Evolutionary conservation across 2,888 invertebrate genomes (phyloP).

Genomic region (Psylliodes chrysocephalus): DNA sequence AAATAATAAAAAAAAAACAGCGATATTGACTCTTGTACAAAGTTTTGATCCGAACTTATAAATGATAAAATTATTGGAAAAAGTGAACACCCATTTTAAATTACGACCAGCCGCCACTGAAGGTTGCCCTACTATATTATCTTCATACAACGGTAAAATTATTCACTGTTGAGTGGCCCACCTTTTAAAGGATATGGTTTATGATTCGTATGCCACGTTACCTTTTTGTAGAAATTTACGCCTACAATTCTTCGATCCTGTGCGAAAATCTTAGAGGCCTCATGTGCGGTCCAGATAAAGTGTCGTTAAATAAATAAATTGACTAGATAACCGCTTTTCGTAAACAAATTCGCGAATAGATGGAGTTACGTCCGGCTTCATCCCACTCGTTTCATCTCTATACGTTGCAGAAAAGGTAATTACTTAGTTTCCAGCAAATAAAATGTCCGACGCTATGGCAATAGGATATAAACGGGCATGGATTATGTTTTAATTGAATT

Average conservation of each 20-base stretch:
- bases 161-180: no score
- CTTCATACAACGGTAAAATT: no score
- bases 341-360: constrained; percentile 34
- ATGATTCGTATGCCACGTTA: no score
- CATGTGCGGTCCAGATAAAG: constrained; percentile 39
- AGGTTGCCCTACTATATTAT: no score
- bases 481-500: constrained; percentile 25
- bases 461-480: not conserved
- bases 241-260: not conserved
- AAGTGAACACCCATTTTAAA: no score
- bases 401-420: constrained; percentile 11
- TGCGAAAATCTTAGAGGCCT: constrained; percentile 27
- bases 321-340: constrained; percentile 36
- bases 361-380: constrained; percentile 10
- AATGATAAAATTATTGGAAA: no score
- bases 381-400: constrained; percentile 3
- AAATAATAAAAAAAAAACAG: no score
- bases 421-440: constrained; percentile 5
- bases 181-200: no score
- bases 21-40: no score
- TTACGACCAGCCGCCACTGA: no score
- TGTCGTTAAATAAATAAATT: constrained; percentile 41
- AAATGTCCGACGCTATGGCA: not conserved
- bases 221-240: not conserved
- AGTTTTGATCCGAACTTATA: no score